Percentiles rank a stretch among this genome's conserved stretches.
Conservation (phyloP, 2,797 vertebrate species). For the Coilia nasus region DNA sequence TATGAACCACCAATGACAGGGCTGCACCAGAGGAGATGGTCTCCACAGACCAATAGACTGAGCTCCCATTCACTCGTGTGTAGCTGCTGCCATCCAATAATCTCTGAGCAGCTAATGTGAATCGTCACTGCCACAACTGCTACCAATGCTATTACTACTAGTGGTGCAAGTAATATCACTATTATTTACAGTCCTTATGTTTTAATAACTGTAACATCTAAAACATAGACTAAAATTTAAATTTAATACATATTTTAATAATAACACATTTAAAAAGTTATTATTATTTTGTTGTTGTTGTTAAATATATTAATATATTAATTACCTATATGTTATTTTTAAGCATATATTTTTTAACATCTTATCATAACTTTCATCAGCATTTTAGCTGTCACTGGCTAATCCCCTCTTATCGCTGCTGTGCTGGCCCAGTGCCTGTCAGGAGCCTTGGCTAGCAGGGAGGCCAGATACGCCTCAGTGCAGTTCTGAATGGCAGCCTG, state of each 20-base stretch:
- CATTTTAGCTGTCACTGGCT: background rate
- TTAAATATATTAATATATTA: background rate
- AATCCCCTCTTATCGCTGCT: background rate
- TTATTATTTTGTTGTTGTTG: background rate
- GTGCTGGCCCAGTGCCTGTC: background rate
- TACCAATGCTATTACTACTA: too few species aligned
- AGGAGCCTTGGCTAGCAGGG: background rate
- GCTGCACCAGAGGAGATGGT: background rate
- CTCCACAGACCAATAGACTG: background rate
- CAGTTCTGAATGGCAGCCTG: constrained; percentile 4
- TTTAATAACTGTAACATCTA: background rate
- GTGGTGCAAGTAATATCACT: background rate
- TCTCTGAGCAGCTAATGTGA: background rate
- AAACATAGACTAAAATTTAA: background rate
- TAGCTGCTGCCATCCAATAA: background rate
- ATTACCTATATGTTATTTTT: too few species aligned
- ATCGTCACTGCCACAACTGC: background rate
- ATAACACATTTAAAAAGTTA: background rate
- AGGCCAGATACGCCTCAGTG: background rate
- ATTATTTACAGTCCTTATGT: background rate
- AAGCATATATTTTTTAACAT: too few species aligned
- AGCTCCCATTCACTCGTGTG: background rate
- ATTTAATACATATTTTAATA: too few species aligned
- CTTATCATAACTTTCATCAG: background rate
- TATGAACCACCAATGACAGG: background rate